Base-by-base conservation (phyloP, 2,113 vertebrate genomes). In the Toxostoma redivivum region DNA sequence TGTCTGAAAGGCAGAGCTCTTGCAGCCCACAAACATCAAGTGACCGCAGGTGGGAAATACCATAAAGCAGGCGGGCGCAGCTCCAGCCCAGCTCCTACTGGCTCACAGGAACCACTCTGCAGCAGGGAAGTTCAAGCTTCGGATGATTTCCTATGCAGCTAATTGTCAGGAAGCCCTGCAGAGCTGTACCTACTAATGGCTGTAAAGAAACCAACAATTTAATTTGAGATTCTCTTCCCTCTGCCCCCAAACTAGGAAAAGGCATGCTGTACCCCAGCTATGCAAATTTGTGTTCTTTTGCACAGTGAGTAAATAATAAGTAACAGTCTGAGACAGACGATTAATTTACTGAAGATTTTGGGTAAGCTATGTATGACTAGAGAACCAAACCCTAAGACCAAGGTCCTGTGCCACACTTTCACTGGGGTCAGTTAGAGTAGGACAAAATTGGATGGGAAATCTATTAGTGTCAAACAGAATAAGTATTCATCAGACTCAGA, bases 271-370 rank as follows among this genome's bases (percentile, higher is more conserved):
- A 84, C 65, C 7, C 15, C 44, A 79, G 47, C 47, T 58, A 77
- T 50, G 71, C 48, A 80, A 72, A 90, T 82, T 15, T 56, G 30
- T 81, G 47, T 66, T 83, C 76, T 81, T 88, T 58, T 77, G 35
- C 64, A 88, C 62, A 66, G 58, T 19, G 21, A 15, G 38, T 69
- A 94, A 92, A 81, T 45, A 56, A 22, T 12, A 94, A 92, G 81
- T 20, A 90, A 53, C 16, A 42, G 19, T 83, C 77, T 72, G 38
- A 88, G 47, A 38, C 1, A 48, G 28, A 65, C 47, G 23, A 88
- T 78, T 91, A 80, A 86, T 81, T 86, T 70, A 62, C 42, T 1
- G 4, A 71, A 25, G 20, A 35, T 54, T 83, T 45, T 53, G 44
- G 27, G 64, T 47, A 88, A 76, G 54, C 30, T 69, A 15, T 2